These are phyloP conservation scores for Bombus huntii DNA, from an alignment of 1,140 invertebrate species.

Conservation along the genomic window DNA sequence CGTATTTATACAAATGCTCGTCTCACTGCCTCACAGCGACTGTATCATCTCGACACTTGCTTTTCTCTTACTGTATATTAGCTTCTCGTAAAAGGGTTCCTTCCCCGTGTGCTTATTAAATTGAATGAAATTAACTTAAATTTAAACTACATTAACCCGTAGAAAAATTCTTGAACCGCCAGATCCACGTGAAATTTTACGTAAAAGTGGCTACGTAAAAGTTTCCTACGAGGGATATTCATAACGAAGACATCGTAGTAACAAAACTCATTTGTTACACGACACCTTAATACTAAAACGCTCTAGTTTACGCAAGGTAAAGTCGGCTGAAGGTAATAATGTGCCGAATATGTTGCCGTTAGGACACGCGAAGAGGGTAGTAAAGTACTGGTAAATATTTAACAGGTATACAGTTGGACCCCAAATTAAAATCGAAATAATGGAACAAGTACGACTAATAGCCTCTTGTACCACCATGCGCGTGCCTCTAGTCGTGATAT, in stretches of 20 bases:
- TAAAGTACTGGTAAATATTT: slow-evolving; percentile 18
- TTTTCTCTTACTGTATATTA: too few relatives aligned
- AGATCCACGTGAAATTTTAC: neutral
- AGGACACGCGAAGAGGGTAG: neutral
- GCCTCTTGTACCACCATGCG: fast-evolving
- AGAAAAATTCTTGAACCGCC: neutral
- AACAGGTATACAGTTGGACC: neutral
- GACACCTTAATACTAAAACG: neutral
- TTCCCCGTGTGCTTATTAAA: too few relatives aligned
- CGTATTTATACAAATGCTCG: too few relatives aligned
- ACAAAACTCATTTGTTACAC: neutral
- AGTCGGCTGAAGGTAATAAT: neutral
- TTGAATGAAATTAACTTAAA: too few relatives aligned
- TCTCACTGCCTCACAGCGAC: too few relatives aligned
- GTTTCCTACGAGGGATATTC: neutral
- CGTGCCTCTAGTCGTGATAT: too few relatives aligned
- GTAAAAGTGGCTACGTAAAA: neutral
- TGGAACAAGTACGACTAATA: neutral
- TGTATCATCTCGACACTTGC: too few relatives aligned
- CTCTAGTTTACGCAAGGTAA: neutral
- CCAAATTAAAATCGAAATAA: neutral
- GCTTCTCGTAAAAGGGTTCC: too few relatives aligned
- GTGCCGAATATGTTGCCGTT: neutral
- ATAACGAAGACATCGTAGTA: too few relatives aligned
- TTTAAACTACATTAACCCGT: neutral